phyloP scores from a whole-genome alignment of 1,140 invertebrate species.

The Nautilus pompilius region DNA sequence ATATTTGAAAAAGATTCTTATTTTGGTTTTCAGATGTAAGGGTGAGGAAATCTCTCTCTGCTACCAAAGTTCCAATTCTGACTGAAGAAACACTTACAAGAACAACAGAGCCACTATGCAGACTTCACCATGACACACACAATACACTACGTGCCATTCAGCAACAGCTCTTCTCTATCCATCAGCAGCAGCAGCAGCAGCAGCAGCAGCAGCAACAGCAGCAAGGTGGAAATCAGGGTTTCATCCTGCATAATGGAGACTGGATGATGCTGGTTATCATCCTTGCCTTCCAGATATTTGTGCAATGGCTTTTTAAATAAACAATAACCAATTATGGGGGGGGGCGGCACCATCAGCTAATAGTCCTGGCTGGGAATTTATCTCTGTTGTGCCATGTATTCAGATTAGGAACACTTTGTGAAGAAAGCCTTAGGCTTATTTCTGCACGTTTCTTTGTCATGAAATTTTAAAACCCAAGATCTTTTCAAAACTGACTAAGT shows the following conservation, averaged over 20 bases:
- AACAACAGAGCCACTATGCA: slow-evolving; percentile 29
- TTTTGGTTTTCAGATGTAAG: slow-evolving; percentile 17
- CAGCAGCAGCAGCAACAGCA: slow-evolving; percentile 9
- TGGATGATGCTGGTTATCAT: slow-evolving; percentile 39
- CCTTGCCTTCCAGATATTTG: slow-evolving; percentile 35
- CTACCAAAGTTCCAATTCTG: slow-evolving; percentile 11
- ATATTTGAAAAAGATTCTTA: not conserved
- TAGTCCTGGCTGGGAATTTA: too few species aligned
- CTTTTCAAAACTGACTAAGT: too few species aligned
- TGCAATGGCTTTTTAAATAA: slow-evolving; percentile 39
- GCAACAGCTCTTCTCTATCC: slow-evolving; percentile 16
- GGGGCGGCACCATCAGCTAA: too few species aligned
- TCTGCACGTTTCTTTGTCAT: too few species aligned
- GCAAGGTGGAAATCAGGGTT: not conserved
- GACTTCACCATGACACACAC: slow-evolving; percentile 33
- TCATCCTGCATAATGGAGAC: slow-evolving; percentile 12
- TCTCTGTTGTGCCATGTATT: too few species aligned
- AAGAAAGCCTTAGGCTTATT: too few species aligned
- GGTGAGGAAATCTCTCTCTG: slow-evolving; percentile 16
- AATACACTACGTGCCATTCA: slow-evolving; percentile 24
- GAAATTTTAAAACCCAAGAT: too few species aligned
- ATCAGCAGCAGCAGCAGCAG: slow-evolving; percentile 6
- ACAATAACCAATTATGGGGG: too few species aligned
- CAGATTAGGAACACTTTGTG: too few species aligned
- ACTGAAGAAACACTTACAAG: slow-evolving; percentile 24